Evolutionary conservation across 2,797 vertebrate species (phyloP).

Genomic region (Enoplosus armatus): DNA sequence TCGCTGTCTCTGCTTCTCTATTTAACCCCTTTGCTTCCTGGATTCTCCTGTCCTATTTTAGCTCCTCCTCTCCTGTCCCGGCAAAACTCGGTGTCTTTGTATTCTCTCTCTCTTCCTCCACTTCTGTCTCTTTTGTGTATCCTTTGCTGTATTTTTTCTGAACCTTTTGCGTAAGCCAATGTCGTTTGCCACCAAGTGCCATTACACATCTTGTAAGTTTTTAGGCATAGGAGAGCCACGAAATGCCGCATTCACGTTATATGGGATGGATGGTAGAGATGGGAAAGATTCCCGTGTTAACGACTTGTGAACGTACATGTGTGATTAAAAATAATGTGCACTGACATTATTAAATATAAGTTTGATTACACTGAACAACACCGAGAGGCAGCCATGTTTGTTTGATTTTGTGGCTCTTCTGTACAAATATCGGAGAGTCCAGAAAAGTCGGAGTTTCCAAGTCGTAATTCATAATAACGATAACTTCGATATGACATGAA

Average conservation of each 20-base stretch:
- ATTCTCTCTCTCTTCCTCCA: slow-evolving; percentile 9
- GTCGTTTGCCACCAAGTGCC: slow-evolving; percentile 43
- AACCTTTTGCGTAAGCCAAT: slow-evolving; percentile 12
- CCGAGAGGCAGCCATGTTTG: background rate
- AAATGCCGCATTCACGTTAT: background rate
- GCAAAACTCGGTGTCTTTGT: slow-evolving; percentile 31
- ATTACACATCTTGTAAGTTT: slow-evolving; percentile 35
- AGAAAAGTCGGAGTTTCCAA: background rate
- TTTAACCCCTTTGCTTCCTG: slow-evolving; percentile 42
- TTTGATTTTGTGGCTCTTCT: background rate
- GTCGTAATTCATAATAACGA: background rate
- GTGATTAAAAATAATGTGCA: background rate
- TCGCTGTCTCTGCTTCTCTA: slow-evolving; percentile 51
- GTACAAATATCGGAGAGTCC: background rate
- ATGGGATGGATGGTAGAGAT: background rate
- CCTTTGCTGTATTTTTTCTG: slow-evolving; percentile 26
- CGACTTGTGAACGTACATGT: background rate
- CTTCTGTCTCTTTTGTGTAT: slow-evolving; percentile 7
- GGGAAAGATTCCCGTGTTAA: background rate
- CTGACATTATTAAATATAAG: background rate
- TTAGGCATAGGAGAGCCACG: background rate
- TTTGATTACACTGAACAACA: background rate
- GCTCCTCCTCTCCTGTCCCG: slow-evolving; percentile 37
- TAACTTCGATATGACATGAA: background rate
- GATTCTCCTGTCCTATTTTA: slow-evolving; percentile 46